These are phyloP conservation scores for Patella caerulea DNA, from an alignment of 2,888 invertebrate species.

Conservation along the genomic window DNA sequence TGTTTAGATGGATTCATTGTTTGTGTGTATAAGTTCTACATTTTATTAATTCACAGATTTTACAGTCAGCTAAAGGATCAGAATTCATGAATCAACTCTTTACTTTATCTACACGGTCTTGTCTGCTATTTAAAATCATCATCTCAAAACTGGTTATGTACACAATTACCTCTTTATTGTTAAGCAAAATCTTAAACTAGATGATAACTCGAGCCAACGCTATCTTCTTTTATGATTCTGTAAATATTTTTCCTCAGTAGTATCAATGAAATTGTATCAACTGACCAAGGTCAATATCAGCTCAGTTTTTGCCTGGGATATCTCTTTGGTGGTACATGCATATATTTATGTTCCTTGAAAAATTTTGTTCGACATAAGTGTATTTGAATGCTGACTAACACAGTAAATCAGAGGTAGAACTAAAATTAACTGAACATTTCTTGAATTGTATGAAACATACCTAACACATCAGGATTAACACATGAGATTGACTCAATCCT, in stretches of 20 bases:
- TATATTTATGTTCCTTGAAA: too few relatives aligned
- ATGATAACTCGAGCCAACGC: not conserved
- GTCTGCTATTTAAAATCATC: constrained; percentile 54
- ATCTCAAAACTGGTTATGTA: constrained; percentile 51
- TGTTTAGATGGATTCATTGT: too few relatives aligned
- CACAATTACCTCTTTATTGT: not conserved
- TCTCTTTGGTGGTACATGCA: too few relatives aligned
- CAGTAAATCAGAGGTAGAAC: too few relatives aligned
- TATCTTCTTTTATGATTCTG: not conserved
- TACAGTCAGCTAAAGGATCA: constrained; percentile 45
- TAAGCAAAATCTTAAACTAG: not conserved
- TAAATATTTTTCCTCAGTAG: not conserved
- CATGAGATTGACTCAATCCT: too few relatives aligned
- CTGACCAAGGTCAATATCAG: not conserved
- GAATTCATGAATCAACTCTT: constrained; percentile 52
- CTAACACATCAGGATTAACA: too few relatives aligned
- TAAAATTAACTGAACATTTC: too few relatives aligned
- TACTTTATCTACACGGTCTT: constrained; percentile 44
- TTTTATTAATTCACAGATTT: constrained; percentile 36
- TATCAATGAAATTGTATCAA: too few relatives aligned
- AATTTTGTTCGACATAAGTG: too few relatives aligned
- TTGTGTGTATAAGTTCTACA: too few relatives aligned
- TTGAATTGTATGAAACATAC: too few relatives aligned
- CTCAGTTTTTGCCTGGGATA: not conserved
- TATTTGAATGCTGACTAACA: too few relatives aligned